Base-by-base conservation (phyloP, 1,140 invertebrate species). In the Neuroterus valhalla region DNA sequence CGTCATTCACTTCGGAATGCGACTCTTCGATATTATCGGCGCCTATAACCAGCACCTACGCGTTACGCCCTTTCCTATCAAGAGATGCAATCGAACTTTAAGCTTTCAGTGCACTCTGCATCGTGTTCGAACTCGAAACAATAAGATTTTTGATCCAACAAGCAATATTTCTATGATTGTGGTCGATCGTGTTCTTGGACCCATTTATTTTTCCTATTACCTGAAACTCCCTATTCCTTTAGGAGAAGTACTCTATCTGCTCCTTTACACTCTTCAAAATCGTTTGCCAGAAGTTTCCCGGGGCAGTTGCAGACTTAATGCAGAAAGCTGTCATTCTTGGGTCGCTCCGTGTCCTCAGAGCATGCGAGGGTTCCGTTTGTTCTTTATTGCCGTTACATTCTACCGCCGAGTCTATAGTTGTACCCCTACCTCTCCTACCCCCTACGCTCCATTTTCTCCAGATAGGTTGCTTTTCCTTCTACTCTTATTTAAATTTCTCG, bases 11-110 rank as follows among this genome's bases (percentile, higher is more conserved):
- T 31, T 62, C 15, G 55, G 55, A 26, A 62, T 62, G 55, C 31
- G 23, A 23, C 31, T 31, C 55, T 62, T 62, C 26, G 55, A 62
- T 62, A 62, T 31, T 62, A 62, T 62, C 55, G 31, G 26, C 55
- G 31, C 55, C 23, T 55, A 55, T 23, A 55, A 55, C 23, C 17
- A 17, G 48, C 48, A 55, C 52, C 55, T 62, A 62, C 55, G 55
- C 55, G 26, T 8, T 38, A 38, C 55, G n/a, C 31, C 55, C 55
- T 62, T 62, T 62, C 31, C 55, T 62, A 62, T 62, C 55, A 38
- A 31, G 12, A 62, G 55, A 62, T 62, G 21, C 26, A 62, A 62
- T 62, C 55, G 55, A 62, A 62, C 31, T 62, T 23, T 31, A 62
- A 62, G 55, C 55, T 38, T 62, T 62, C 55, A 38, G 50, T 26